Evolutionary conservation across 2,113 vertebrate genomes (phyloP), one percentile per base, ranked within the genome.

Genomic region (Mugil cephalus): DNA sequence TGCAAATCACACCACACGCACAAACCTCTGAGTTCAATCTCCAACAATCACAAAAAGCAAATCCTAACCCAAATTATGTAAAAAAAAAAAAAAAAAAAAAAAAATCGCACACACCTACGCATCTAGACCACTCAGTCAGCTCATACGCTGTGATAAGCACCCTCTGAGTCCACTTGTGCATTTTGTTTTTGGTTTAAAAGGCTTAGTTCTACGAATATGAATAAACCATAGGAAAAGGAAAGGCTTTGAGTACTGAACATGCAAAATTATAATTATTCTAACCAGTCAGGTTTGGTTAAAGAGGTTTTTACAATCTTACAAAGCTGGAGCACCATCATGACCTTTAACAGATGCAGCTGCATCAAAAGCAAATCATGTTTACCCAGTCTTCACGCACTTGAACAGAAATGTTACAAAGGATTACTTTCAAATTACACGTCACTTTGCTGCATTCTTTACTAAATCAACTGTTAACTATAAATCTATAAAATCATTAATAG

Each of bases 1-100:
- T 30, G 17, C 59, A 48, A 35, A 38, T n/a, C 18, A 45, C 19
- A 67, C 24, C 55, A 66, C 38, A 71, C 74, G 82, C 58, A 59
- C 52, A 70, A 40, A n/a, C n/a, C 39, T 51, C 39, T 63, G 21
- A 11, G 12, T 47, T 21, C 18, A 35, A 10, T 35, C n/a, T 6
- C 43, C 12, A 47, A 15, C 38, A 50, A 42, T 50, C 21, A 62
- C 18, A 59, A 17, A 59, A 59, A 62, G 66, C 43, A 67, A 68
- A 79, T 38, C 14, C 30, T 14, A 46, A 69, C 45, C 38, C 50
- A 46, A 77, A 18, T 72, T 42, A 69, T 51, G 24, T 30, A 3
- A 3, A 30, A 30, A 30, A 30, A 30, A 30, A 30, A 30, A 30
- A 30, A n/a, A 3, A 3, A 30, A 30, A 30, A 30, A 30, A 30